phyloP scores from a whole-genome alignment of 2,888 invertebrate genomes.

The Phasia obesa region DNA sequence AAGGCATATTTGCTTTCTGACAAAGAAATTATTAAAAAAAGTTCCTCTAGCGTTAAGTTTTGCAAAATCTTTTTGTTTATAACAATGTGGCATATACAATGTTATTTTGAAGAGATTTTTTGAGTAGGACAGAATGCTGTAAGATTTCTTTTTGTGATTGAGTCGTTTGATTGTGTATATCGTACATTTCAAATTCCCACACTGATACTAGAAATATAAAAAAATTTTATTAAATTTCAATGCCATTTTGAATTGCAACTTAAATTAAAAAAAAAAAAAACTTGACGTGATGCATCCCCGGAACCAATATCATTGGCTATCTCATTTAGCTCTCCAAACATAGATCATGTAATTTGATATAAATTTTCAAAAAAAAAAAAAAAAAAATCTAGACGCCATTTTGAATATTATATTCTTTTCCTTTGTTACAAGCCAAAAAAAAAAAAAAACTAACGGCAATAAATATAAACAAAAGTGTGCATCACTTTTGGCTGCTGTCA shows the following conservation, averaged over 20 bases:
- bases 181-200: too few species aligned
- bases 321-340: background rate
- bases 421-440: background rate
- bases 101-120: too few species aligned
- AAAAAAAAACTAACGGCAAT: constrained; percentile 14
- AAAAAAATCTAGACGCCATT: constrained; percentile 57
- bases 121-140: too few species aligned
- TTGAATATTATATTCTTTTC: constrained; percentile 29
- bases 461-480: constrained; percentile 53
- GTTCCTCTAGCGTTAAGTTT: too few species aligned
- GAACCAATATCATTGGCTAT: background rate
- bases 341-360: constrained; percentile 32
- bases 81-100: too few species aligned
- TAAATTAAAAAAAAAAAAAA: background rate
- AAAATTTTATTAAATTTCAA: background rate
- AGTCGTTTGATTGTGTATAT: too few species aligned
- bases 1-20: too few species aligned
- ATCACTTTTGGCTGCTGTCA: constrained; percentile 53
- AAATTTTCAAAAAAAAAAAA: constrained; percentile 2
- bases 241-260: background rate
- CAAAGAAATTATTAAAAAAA: too few species aligned
- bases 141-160: too few species aligned
- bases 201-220: background rate
- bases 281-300: background rate
- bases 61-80: too few species aligned